Evolutionary conservation across 2,113 vertebrate species (phyloP).

Genomic region (Neolamprologus ventralis): DNA sequence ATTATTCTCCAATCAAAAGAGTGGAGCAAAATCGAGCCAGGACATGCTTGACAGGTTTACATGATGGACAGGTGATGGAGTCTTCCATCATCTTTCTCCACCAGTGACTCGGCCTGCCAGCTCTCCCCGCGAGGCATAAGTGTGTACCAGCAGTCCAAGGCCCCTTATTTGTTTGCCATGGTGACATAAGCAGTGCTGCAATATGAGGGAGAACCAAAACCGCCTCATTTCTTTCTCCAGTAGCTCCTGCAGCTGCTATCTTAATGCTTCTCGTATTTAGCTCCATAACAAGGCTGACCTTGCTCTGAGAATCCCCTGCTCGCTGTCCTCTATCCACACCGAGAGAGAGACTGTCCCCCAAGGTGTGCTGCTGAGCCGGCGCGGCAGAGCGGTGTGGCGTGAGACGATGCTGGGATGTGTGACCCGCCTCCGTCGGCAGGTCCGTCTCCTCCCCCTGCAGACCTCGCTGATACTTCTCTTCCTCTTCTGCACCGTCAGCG

Average conservation of each 20-base stretch:
- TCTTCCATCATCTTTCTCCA: constrained; percentile 41
- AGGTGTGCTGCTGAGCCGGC: constrained; percentile 48
- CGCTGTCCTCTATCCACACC: neutral
- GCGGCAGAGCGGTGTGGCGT: constrained; percentile 46
- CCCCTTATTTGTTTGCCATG: constrained; percentile 83
- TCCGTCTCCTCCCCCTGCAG: constrained; percentile 92
- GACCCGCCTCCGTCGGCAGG: constrained; percentile 82
- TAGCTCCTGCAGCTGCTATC: constrained; percentile 58
- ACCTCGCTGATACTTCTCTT: constrained; percentile 91
- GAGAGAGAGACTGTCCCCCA: constrained; percentile 42
- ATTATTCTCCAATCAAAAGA: constrained; percentile 46
- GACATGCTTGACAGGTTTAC: constrained; percentile 43
- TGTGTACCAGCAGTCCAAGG: constrained; percentile 45
- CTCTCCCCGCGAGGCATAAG: constrained; percentile 26
- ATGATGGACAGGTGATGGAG: constrained; percentile 68
- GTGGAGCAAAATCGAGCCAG: neutral
- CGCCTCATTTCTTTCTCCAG: constrained; percentile 54
- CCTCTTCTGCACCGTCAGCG: constrained; percentile 90
- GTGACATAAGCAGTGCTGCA: constrained; percentile 87
- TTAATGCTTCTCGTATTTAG: constrained; percentile 1
- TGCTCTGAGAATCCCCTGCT: constrained; percentile 1
- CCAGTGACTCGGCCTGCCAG: constrained; percentile 58
- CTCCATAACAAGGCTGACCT: constrained; percentile 8
- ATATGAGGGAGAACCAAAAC: constrained; percentile 69
- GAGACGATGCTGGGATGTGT: constrained; percentile 78